Evolutionary conservation across 2,113 vertebrate genomes (phyloP), one percentile per base, ranked within the genome.

Genomic region (Monopterus albus): DNA sequence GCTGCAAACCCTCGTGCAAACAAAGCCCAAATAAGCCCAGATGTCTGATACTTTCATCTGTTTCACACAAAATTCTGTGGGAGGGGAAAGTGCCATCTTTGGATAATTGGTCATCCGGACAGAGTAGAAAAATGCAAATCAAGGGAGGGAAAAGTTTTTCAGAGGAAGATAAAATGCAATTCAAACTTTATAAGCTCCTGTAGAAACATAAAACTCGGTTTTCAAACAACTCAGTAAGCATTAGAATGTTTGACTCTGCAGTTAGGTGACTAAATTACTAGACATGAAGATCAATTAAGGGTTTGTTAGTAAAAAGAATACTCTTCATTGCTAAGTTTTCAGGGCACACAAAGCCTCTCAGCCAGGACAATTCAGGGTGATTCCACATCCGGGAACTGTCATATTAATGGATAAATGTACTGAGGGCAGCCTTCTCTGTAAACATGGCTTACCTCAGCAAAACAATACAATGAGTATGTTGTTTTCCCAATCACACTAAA

Each of bases 371-470:
- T 56, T 26, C 35, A 58, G 40, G 15, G 20, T 10, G 50, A 73
- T 50, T 79, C 63, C 61, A 79, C 29, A 83, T 91, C 88, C 81
- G 52, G 78, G 81, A 85, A 55, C 66, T 77, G 76, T 81, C 57
- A 68, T 7, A 56, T 58, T 81, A 59, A 87, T 55, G 49, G 56
- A 84, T 76, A 26, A 6, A 51, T 56, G 45, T 33, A 50, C 46
- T 9, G 3, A 9, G 31, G 18, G 33, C 43, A 12, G 73, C 50
- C 46, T 57, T 51, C 26, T 79, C 38, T 59, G 71, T 72, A 67
- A 86, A 84, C 77, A 75, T 0, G 5, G 13, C 26, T 26, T 12
- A 42, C 51, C 33, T 33, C 56, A 46, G 69, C 43, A 42, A 35
- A 7, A 31, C 43, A 55, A 23, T 3, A 68, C 39, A 17, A 40